Evolutionary conservation across 2,797 vertebrate genomes (phyloP).

Genomic region (Adelosebastes latens): DNA sequence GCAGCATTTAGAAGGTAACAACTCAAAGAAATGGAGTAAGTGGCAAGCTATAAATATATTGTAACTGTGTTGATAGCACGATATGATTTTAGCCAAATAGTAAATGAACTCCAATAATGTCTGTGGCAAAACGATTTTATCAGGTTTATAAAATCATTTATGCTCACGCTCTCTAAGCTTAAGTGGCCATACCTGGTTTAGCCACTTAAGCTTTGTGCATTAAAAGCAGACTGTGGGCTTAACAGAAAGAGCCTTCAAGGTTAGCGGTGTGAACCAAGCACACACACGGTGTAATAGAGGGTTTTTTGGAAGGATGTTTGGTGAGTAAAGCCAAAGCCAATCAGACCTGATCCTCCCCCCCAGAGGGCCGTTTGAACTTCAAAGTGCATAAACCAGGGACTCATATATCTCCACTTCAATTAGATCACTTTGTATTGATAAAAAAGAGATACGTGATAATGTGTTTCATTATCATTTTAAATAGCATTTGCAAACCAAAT

Average conservation of each 20-base stretch:
- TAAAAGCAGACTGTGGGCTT: constrained; percentile 10
- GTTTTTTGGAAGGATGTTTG: constrained; percentile 16
- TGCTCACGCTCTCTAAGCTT: background rate
- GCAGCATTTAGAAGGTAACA: constrained; percentile 24
- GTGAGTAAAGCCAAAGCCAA: constrained; percentile 8
- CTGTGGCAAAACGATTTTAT: constrained; percentile 42
- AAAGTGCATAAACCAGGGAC: background rate
- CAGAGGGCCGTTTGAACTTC: constrained; percentile 1
- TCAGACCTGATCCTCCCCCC: constrained; percentile 1
- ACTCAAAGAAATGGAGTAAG: constrained; percentile 42
- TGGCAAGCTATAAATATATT: constrained; percentile 39
- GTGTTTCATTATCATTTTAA: constrained; percentile 26
- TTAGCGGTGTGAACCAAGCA: background rate
- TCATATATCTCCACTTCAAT: constrained; percentile 24
- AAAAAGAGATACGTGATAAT: background rate
- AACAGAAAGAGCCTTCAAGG: constrained; percentile 10
- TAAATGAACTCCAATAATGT: constrained; percentile 46
- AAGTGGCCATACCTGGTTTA: constrained; percentile 17
- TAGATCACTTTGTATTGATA: constrained; percentile 3
- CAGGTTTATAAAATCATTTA: constrained; percentile 42
- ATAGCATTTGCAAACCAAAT: constrained; percentile 35
- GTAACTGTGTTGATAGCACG: constrained; percentile 28
- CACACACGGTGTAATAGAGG: background rate
- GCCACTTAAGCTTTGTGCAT: constrained; percentile 14
- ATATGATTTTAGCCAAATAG: constrained; percentile 32